phyloP scores from a whole-genome alignment of 2,888 invertebrate genomes.

The Xylocampa areola region DNA sequence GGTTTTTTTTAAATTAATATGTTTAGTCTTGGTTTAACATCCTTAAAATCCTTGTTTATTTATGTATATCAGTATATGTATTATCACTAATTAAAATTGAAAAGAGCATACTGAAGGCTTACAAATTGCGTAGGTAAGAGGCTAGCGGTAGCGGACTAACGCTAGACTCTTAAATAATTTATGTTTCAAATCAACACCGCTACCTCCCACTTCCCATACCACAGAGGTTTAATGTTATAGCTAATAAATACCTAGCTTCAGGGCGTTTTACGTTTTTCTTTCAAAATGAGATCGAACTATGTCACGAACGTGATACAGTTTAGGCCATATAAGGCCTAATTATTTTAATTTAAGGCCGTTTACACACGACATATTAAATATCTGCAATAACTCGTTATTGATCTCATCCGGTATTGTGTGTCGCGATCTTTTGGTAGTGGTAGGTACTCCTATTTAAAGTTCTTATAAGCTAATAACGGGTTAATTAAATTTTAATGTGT shows the following conservation, averaged over 20 bases:
- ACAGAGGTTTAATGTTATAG: background rate
- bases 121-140: too few relatives aligned
- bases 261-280: slow-evolving; percentile 39
- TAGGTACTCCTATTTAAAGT: background rate
- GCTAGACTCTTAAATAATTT: too few relatives aligned
- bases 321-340: slow-evolving; percentile 51
- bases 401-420: slow-evolving; percentile 51
- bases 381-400: slow-evolving; percentile 41
- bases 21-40: too few relatives aligned
- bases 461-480: background rate
- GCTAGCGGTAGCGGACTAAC: too few relatives aligned
- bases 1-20: too few relatives aligned
- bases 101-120: too few relatives aligned
- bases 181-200: too few relatives aligned
- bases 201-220: too few relatives aligned
- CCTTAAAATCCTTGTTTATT: too few relatives aligned
- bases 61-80: too few relatives aligned
- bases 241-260: slow-evolving; percentile 18
- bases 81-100: too few relatives aligned
- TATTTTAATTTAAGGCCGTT: slow-evolving; percentile 56
- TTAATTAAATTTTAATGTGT: background rate
- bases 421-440: slow-evolving; percentile 18
- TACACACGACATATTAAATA: slow-evolving; percentile 38
- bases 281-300: slow-evolving; percentile 41
- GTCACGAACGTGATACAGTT: slow-evolving; percentile 53